Percentiles rank a stretch among this genome's conserved stretches.
Conservation (phyloP, 2,888 invertebrate genomes). For the Villa cingulata region DNA sequence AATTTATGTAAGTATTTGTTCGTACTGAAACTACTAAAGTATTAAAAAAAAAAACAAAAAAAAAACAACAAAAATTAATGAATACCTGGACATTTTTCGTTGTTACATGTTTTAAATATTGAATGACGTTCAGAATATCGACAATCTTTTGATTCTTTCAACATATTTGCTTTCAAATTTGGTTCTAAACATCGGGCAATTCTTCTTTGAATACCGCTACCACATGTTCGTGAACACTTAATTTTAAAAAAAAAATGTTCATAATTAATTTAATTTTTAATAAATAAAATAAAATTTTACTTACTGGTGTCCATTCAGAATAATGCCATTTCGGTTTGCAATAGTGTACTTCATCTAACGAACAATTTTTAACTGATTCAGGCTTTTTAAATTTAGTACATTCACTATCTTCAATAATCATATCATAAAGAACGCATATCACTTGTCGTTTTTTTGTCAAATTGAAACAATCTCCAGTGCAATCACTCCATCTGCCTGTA, state of each 20-base stretch:
- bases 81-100: conserved; percentile 35
- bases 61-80: no score
- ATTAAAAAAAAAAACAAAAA: no score
- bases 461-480: conserved; percentile 29
- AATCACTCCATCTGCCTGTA: conserved; percentile 52
- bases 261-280: background rate
- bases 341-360: conserved; percentile 19
- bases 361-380: conserved; percentile 46
- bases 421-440: conserved; percentile 21
- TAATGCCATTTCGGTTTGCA: conserved; percentile 39
- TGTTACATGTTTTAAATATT: conserved; percentile 38
- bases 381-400: conserved; percentile 52
- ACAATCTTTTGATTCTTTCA: conserved; percentile 35
- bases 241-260: background rate
- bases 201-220: conserved; percentile 41
- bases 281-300: conserved; percentile 5
- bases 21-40: no score
- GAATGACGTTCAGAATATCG: conserved; percentile 36
- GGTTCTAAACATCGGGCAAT: conserved; percentile 40
- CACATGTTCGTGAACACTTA: conserved; percentile 44
- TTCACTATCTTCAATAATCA: conserved; percentile 23
- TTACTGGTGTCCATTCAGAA: conserved; percentile 45
- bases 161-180: conserved; percentile 27
- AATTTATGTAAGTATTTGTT: background rate
- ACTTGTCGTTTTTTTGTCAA: conserved; percentile 21